phyloP scores from a whole-genome alignment of 2,797 vertebrate genomes.

The Notoglanidium macrostoma region DNA sequence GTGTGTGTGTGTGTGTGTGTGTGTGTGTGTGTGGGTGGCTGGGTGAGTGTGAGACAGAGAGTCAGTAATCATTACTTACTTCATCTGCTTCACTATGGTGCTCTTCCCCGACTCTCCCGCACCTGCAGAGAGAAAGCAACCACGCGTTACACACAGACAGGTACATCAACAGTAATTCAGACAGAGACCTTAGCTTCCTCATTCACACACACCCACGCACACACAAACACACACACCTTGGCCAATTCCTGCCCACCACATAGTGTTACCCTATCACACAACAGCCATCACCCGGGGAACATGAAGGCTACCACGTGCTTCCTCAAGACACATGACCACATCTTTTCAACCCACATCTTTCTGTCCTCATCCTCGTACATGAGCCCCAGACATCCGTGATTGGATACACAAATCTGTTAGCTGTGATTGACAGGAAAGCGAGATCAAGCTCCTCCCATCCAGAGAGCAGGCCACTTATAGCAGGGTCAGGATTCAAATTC shows the following conservation, averaged over 20 bases:
- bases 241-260: too few relatives aligned
- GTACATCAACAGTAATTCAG: background rate
- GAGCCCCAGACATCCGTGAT: background rate
- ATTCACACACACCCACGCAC: background rate
- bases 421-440: background rate
- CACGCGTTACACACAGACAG: background rate
- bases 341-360: too few relatives aligned
- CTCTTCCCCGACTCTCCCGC: constrained; percentile 85
- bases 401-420: too few relatives aligned
- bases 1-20: constrained; percentile 7
- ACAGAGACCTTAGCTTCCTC: background rate
- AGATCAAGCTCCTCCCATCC: background rate
- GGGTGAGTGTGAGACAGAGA: too few relatives aligned
- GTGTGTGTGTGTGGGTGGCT: constrained; percentile 6
- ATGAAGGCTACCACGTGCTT: too few relatives aligned
- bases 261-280: too few relatives aligned
- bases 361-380: background rate
- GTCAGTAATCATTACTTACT: constrained; percentile 69
- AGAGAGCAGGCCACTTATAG: background rate
- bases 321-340: too few relatives aligned
- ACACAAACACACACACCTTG: background rate
- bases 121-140: constrained; percentile 63
- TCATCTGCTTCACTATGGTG: constrained; percentile 88
- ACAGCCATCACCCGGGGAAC: too few relatives aligned
- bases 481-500: background rate